These are phyloP conservation scores for Monomorium pharaonis DNA, from an alignment of 1,140 invertebrate genomes.

Conservation along the genomic window DNA sequence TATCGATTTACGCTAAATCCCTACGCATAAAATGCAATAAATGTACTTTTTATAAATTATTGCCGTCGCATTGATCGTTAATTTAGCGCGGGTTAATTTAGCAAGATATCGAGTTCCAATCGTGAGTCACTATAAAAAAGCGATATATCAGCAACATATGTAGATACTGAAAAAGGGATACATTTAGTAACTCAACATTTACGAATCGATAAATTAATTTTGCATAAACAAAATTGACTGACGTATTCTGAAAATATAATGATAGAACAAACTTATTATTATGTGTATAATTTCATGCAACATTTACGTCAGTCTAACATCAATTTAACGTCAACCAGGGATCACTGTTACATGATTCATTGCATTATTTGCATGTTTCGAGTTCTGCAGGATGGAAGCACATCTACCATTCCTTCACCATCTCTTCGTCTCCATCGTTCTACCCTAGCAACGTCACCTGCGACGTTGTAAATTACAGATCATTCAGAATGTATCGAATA, in stretches of 20 bases:
- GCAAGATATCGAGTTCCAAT: not conserved
- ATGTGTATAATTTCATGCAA: not conserved
- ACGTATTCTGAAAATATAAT: not conserved
- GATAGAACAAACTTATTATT: not conserved
- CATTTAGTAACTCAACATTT: not conserved
- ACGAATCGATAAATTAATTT: not conserved
- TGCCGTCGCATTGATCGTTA: not conserved
- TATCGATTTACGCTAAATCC: conserved; percentile 40
- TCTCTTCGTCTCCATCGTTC: not conserved
- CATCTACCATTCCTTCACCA: not conserved
- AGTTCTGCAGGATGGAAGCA: not conserved
- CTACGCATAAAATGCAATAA: not conserved
- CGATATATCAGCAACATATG: not conserved
- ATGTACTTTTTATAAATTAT: conserved; percentile 31
- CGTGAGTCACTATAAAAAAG: not conserved
- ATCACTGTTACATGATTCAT: conserved; percentile 4
- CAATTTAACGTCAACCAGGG: not conserved
- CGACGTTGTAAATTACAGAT: conserved; percentile 49
- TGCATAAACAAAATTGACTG: not conserved
- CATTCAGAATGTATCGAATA: conserved; percentile 46
- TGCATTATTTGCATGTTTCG: conserved; percentile 41
- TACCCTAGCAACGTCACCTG: conserved; percentile 6
- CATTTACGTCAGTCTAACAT: not conserved
- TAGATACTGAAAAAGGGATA: not conserved
- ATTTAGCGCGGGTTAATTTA: conserved; percentile 19